A percentile compares a stretch with the other conserved stretches of the same genome.
Conservation (phyloP, 2,797 vertebrate genomes). For the Poeciliopsis paucimaculata region DNA sequence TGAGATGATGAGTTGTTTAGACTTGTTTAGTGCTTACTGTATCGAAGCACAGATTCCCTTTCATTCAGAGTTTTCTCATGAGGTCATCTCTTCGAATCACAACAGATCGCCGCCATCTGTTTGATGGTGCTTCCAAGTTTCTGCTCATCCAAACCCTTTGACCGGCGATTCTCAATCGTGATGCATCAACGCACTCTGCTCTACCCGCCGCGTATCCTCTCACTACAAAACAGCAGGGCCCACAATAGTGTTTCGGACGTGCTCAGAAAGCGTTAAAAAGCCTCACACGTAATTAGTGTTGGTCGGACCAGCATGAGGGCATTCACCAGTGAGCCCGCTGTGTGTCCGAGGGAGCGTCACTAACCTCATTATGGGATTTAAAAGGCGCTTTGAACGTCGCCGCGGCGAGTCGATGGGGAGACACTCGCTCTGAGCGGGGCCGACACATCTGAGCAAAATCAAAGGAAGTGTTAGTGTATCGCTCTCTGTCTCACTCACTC, state of each 20-base stretch:
- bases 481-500: constrained; percentile 52
- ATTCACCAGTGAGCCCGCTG: constrained; percentile 69
- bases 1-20: constrained; percentile 19
- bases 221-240: constrained; percentile 58
- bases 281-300: constrained; percentile 77
- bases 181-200: constrained; percentile 27
- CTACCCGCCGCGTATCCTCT: constrained; percentile 45
- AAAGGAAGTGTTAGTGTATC: constrained; percentile 68
- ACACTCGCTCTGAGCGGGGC: constrained; percentile 57
- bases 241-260: constrained; percentile 67
- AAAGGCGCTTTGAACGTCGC: constrained; percentile 71
- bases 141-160: constrained; percentile 20
- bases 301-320: constrained; percentile 73
- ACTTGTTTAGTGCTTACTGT: constrained; percentile 13
- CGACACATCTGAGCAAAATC: constrained; percentile 66
- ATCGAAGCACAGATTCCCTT: constrained; percentile 19
- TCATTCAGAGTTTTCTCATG: constrained; percentile 33
- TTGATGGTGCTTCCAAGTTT: constrained; percentile 38
- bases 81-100: constrained; percentile 30
- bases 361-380: constrained; percentile 83
- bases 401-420: constrained; percentile 57
- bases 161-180: constrained; percentile 29
- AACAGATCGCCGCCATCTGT: constrained; percentile 14
- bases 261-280: constrained; percentile 77
- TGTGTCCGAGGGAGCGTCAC: constrained; percentile 77